Conservation (phyloP, 1,140 invertebrate genomes). For the Lerema accius region DNA sequence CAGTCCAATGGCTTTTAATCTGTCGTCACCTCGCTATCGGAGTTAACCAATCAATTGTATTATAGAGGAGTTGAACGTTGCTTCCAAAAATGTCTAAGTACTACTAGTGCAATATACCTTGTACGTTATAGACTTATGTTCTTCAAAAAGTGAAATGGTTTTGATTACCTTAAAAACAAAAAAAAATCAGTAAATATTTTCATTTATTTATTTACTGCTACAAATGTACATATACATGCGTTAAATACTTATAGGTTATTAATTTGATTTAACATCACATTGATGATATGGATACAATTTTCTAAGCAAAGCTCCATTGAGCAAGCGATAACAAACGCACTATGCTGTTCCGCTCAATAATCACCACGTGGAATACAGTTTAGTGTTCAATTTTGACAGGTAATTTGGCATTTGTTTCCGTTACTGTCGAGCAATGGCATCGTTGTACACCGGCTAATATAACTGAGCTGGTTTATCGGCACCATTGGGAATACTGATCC, state of each 20-base stretch:
- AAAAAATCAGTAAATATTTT: too few relatives aligned
- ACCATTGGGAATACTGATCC: slow-evolving; percentile 4
- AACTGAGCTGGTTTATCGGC: slow-evolving; percentile 7
- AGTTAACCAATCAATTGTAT: not conserved
- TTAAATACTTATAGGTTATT: too few relatives aligned
- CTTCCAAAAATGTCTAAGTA: too few relatives aligned
- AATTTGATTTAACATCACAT: too few relatives aligned
- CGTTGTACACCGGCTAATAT: slow-evolving; percentile 6
- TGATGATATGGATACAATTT: too few relatives aligned
- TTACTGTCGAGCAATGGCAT: slow-evolving; percentile 8
- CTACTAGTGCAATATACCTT: too few relatives aligned
- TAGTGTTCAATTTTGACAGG: slow-evolving; percentile 18
- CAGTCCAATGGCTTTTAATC: not conserved
- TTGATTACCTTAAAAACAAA: too few relatives aligned
- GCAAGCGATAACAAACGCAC: not conserved
- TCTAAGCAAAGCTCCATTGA: not conserved
- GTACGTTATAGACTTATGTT: too few relatives aligned
- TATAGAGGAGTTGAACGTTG: too few relatives aligned
- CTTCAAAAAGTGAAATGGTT: too few relatives aligned
- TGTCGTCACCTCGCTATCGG: not conserved
- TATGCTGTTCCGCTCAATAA: slow-evolving; percentile 7
- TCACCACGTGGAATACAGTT: slow-evolving; percentile 12
- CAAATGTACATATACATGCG: too few relatives aligned
- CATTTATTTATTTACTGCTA: too few relatives aligned
- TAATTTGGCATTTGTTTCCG: slow-evolving; percentile 31